These are phyloP conservation scores for Sinocyclocheilus grahami DNA, from an alignment of 2,113 vertebrate species.

Conservation along the genomic window DNA sequence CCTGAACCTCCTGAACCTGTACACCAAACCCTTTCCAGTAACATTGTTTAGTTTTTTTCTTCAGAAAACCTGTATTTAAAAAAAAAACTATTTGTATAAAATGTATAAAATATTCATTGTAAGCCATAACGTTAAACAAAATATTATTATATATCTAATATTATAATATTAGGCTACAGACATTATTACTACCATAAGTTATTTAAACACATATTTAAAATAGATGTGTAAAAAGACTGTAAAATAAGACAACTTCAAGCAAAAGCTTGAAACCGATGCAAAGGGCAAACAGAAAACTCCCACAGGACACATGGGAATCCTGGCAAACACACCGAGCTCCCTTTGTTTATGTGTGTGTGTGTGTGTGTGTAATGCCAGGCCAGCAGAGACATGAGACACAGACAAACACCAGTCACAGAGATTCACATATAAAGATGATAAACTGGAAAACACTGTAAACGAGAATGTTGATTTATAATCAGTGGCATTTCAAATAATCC, in stretches of 20 bases:
- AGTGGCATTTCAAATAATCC: not conserved
- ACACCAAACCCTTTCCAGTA: no score
- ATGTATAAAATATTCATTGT: not conserved
- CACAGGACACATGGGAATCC: not conserved
- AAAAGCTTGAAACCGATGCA: not conserved
- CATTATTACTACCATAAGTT: not conserved
- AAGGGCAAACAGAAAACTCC: slow-evolving; percentile 1
- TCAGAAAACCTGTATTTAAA: not conserved
- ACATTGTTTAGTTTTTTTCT: no score
- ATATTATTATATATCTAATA: not conserved
- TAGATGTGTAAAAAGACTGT: not conserved
- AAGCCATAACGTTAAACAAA: not conserved
- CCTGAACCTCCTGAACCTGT: not conserved
- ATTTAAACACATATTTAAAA: not conserved
- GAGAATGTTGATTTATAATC: not conserved
- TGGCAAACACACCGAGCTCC: not conserved
- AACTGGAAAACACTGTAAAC: not conserved
- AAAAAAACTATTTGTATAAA: not conserved
- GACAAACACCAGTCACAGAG: not conserved
- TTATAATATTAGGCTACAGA: not conserved
- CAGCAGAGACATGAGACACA: not conserved
- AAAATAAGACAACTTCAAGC: not conserved
- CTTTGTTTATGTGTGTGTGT: not conserved
- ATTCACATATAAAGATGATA: not conserved
- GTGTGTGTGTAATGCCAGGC: not conserved